Conservation (phyloP, 23 tunicate genomes). For the Trididemnum clinides region DNA sequence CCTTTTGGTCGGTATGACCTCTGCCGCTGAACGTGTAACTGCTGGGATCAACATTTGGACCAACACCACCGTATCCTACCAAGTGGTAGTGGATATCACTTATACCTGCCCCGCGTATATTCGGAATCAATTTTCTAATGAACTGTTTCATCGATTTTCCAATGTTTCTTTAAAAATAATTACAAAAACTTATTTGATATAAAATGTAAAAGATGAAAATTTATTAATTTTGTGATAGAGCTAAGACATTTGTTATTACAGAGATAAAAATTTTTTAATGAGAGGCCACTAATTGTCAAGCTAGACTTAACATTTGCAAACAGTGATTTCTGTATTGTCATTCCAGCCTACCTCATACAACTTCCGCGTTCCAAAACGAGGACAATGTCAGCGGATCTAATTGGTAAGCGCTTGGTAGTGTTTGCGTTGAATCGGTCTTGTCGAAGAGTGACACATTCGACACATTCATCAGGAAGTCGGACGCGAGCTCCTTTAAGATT, state of each 20-base stretch:
- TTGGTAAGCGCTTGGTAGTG: not conserved
- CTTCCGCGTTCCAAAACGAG: slow-evolving; percentile 72
- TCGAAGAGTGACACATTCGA: slow-evolving; percentile 26
- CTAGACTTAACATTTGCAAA: not conserved
- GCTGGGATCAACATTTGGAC: slow-evolving; percentile 53
- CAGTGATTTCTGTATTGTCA: not conserved
- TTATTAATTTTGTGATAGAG: not conserved
- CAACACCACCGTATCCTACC: slow-evolving; percentile 92
- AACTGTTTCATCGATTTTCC: slow-evolving; percentile 44
- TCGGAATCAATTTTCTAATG: slow-evolving; percentile 15
- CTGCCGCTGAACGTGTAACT: slow-evolving; percentile 51
- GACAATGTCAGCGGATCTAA: slow-evolving; percentile 63
- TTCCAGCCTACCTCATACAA: slow-evolving; percentile 59
- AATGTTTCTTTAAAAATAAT: not conserved
- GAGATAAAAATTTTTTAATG: too few species aligned
- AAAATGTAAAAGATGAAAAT: too few species aligned
- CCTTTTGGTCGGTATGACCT: too few species aligned
- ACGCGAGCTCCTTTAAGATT: slow-evolving; percentile 58
- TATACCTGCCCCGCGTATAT: not conserved
- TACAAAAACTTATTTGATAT: too few species aligned
- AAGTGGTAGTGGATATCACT: slow-evolving; percentile 38
- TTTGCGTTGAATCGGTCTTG: slow-evolving; percentile 10
- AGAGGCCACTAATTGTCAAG: too few species aligned
- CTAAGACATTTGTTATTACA: not conserved
- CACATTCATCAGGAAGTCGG: slow-evolving; percentile 63